Evolutionary conservation across 2,113 vertebrate genomes (phyloP), one percentile per base, ranked within the genome.

Genomic region (Tyrannus savana): DNA sequence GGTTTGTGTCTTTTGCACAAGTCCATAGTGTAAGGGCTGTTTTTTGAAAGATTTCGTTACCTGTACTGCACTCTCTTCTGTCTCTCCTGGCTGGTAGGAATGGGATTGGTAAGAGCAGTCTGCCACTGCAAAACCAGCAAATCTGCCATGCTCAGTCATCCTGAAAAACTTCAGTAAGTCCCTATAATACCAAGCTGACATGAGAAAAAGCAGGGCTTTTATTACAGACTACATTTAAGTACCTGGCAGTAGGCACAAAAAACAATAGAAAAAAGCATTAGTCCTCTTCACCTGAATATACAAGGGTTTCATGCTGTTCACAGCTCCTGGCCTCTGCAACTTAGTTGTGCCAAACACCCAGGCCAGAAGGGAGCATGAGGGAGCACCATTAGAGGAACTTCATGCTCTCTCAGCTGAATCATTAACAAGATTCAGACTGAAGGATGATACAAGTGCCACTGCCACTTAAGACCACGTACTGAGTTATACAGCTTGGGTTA

Each of bases 321-420:
- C 31, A 82, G 69, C 10, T 41, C 56, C 49, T 5, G 4, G 31
- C 11, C 58, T 55, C 82, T n/a, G 19, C 3, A 7, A 22, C 9
- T 49, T 6, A 1, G 17, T 31, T 16, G 9, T 66, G 47, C 66
- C 74, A 37, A 12, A 3, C 24, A 33, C 18, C 1, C 24, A 19
- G 24, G 50, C 37, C 50, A 25, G 10, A 33, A 49, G 25, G 42
- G 39, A 74, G 24, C n/a, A 21, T 0, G 1, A 53, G 14, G 0
- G 2, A 83, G 55, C 80, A 15, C 16, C 5, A 1, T 1, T 5
- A 22, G 55, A 53, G 30, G 24, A 53, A 52, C 37, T 9, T 24
- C 0, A 1, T 18, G 66, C 52, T 74, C n/a, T 23, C 28, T n/a
- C 69, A 93, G 14, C n/a, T 46, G 19, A 66, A 63, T 30, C 35